A percentile compares a stretch with the other conserved stretches of the same genome.
These are phyloP conservation scores for Sorex araneus DNA, from an alignment of 2,113 vertebrate genomes.

Conservation along the genomic window DNA sequence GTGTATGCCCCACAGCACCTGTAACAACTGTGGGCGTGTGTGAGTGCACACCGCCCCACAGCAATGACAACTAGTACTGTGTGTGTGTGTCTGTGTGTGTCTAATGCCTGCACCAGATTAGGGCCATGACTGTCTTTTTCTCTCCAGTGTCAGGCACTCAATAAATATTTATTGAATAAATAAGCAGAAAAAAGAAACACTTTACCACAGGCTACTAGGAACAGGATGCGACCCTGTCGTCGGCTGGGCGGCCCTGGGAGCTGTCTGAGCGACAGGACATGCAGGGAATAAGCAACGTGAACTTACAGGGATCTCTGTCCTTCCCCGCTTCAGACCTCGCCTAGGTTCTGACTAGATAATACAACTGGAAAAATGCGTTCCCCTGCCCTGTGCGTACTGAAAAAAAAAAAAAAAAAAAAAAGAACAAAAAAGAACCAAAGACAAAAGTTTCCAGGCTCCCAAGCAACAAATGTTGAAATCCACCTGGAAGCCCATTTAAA, in stretches of 20 bases:
- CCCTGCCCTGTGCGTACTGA: neutral
- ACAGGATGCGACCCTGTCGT: constrained; percentile 31
- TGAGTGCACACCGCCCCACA: too few relatives aligned
- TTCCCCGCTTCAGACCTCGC: neutral
- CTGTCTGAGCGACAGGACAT: neutral
- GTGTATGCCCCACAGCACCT: neutral
- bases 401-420: too few relatives aligned
- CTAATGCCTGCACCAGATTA: neutral
- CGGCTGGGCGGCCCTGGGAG: neutral
- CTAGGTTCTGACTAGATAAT: neutral
- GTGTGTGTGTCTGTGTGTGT: neutral
- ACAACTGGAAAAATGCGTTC: neutral
- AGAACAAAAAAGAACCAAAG: neutral
- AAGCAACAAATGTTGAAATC: neutral
- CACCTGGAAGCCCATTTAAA: neutral
- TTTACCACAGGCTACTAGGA: neutral
- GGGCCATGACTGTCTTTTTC: neutral
- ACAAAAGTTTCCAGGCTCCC: neutral
- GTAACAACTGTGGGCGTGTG: too few relatives aligned
- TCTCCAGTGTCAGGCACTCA: neutral
- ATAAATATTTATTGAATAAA: constrained; percentile 26
- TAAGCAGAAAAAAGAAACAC: neutral
- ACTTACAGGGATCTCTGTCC: neutral
- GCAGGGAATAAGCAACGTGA: neutral
- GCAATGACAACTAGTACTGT: too few relatives aligned